These are phyloP conservation scores for Scatophagus argus DNA, from an alignment of 2,113 vertebrate species.

Conservation along the genomic window DNA sequence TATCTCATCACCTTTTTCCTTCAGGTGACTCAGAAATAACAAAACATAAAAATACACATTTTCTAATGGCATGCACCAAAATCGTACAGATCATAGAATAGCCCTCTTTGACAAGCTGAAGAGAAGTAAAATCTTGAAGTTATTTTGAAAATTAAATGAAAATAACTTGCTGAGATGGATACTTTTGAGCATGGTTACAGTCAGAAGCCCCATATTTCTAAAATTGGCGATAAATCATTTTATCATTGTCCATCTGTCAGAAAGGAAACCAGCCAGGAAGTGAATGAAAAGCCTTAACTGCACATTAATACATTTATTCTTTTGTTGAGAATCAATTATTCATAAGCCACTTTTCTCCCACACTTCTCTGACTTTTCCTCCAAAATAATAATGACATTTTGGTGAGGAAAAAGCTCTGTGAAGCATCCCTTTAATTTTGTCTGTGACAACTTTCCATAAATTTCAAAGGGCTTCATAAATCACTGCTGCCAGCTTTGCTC, in stretches of 20 bases:
- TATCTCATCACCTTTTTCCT: not conserved
- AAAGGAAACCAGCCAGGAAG: conserved; percentile 39
- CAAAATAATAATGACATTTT: conserved; percentile 72
- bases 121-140: not conserved
- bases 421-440: conserved; percentile 79
- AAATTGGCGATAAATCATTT: conserved; percentile 48
- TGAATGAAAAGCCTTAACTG: conserved; percentile 46
- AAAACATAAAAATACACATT: not conserved
- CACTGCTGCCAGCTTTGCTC: conserved; percentile 61
- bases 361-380: conserved; percentile 60
- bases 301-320: conserved; percentile 66
- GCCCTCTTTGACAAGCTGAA: not conserved
- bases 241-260: conserved; percentile 39
- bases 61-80: not conserved
- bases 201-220: conserved; percentile 23
- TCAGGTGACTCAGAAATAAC: not conserved
- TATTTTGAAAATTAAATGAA: not conserved
- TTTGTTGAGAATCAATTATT: conserved; percentile 72
- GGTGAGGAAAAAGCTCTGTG: conserved; percentile 65
- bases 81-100: not conserved
- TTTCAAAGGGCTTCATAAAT: conserved; percentile 78
- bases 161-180: not conserved
- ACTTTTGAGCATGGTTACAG: conserved; percentile 13
- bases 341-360: conserved; percentile 65
- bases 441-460: conserved; percentile 73